Conservation (phyloP, 2,113 vertebrate genomes). For the Leucosticte australis region DNA sequence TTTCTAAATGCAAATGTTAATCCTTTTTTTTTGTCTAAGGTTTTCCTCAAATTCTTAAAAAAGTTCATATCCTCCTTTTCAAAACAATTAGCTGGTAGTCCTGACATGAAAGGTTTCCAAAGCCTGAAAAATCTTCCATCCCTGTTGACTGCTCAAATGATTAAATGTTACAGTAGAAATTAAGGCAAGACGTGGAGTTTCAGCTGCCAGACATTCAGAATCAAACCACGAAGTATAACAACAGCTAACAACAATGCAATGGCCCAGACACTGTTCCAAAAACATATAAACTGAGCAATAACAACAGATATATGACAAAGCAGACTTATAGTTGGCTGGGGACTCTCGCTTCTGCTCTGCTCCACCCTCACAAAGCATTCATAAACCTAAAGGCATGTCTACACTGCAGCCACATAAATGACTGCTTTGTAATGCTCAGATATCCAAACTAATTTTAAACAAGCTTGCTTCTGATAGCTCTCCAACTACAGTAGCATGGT, state of each 20-base stretch:
- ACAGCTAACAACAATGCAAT: background rate
- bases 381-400: conserved; percentile 36
- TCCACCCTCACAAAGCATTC: conserved; percentile 27
- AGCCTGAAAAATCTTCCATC: background rate
- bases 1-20: background rate
- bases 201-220: background rate
- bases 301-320: background rate
- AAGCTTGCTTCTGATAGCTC: conserved; percentile 23
- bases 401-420: conserved; percentile 17
- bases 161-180: background rate
- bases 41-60: background rate
- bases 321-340: background rate
- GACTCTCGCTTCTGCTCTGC: background rate
- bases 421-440: conserved; percentile 23
- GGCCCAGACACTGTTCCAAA: background rate
- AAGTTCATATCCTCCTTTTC: background rate
- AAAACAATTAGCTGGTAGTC: background rate
- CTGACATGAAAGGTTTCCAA: background rate
- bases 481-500: background rate
- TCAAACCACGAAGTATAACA: background rate
- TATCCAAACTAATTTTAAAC: conserved; percentile 39
- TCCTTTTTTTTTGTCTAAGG: background rate
- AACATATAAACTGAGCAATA: background rate
- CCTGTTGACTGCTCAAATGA: background rate
- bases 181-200: background rate